These are phyloP conservation scores for Sardina pilchardus DNA, from an alignment of 2,113 vertebrate species.

Conservation along the genomic window DNA sequence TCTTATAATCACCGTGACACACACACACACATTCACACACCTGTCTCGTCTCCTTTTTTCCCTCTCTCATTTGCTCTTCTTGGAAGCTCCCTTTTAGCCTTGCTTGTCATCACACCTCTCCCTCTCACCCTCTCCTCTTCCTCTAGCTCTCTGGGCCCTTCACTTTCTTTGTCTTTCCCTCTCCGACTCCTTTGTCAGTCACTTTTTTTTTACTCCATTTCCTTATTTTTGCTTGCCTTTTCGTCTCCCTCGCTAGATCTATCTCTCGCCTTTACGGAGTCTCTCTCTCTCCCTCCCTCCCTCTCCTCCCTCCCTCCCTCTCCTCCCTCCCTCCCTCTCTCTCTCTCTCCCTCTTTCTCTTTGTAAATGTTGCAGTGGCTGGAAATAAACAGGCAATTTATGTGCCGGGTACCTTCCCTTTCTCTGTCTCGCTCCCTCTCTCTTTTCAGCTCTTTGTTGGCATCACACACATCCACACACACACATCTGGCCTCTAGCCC, in stretches of 20 bases:
- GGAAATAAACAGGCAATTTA: slow-evolving; percentile 69
- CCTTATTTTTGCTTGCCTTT: slow-evolving; percentile 11
- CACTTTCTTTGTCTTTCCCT: not conserved
- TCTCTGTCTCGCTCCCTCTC: slow-evolving; percentile 27
- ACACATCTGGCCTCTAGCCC: not conserved
- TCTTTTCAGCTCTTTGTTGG: slow-evolving; percentile 44
- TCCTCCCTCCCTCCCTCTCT: slow-evolving; percentile 23
- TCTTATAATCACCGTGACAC: not conserved
- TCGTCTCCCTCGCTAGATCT: slow-evolving; percentile 17
- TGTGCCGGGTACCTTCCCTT: slow-evolving; percentile 48
- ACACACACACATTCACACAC: not conserved
- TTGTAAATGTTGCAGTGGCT: slow-evolving; percentile 61
- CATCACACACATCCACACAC: slow-evolving; percentile 18
- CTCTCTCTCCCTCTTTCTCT: slow-evolving; percentile 35
- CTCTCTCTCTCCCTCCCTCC: not conserved
- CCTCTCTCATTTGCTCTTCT: not conserved
- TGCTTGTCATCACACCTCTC: not conserved
- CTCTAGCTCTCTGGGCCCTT: too few species aligned
- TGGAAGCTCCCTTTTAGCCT: not conserved
- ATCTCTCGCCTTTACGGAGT: not conserved
- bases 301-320: not conserved
- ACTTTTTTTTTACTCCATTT: not conserved
- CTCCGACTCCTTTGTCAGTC: slow-evolving; percentile 15
- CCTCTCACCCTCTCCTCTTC: too few species aligned
- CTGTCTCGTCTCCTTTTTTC: not conserved